These are phyloP conservation scores for Aegithalos caudatus DNA, from an alignment of 2,113 vertebrate species.

Conservation along the genomic window DNA sequence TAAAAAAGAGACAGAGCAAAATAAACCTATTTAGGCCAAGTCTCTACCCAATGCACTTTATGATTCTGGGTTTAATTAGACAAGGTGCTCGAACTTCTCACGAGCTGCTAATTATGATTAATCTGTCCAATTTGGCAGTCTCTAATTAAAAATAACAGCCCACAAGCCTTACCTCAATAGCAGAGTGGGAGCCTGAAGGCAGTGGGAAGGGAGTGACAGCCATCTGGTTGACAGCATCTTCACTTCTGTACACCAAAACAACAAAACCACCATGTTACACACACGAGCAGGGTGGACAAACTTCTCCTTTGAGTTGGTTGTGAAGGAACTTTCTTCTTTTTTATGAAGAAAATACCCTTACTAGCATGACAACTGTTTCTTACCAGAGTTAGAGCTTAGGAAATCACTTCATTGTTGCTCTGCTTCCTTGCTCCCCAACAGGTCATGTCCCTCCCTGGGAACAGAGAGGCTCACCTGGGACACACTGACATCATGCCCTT, in stretches of 20 bases:
- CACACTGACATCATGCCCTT: not conserved
- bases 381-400: not conserved
- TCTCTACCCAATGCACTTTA: not conserved
- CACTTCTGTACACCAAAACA: constrained; percentile 72
- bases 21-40: not conserved
- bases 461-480: not conserved
- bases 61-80: not conserved
- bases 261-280: not conserved
- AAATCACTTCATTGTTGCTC: not conserved
- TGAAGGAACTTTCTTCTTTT: too few species aligned
- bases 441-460: not conserved
- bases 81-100: not conserved
- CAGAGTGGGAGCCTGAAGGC: constrained; percentile 71
- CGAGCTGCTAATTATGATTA: constrained; percentile 7
- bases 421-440: not conserved
- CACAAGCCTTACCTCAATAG: constrained; percentile 78
- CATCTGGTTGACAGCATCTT: constrained; percentile 91
- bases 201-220: constrained; percentile 83
- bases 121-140: not conserved
- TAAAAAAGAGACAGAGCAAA: not conserved
- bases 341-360: not conserved
- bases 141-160: not conserved
- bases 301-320: not conserved
- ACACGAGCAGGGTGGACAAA: not conserved
- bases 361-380: not conserved